Conservation (phyloP, 1,140 invertebrate species). For the Neodiprion virginianus region DNA sequence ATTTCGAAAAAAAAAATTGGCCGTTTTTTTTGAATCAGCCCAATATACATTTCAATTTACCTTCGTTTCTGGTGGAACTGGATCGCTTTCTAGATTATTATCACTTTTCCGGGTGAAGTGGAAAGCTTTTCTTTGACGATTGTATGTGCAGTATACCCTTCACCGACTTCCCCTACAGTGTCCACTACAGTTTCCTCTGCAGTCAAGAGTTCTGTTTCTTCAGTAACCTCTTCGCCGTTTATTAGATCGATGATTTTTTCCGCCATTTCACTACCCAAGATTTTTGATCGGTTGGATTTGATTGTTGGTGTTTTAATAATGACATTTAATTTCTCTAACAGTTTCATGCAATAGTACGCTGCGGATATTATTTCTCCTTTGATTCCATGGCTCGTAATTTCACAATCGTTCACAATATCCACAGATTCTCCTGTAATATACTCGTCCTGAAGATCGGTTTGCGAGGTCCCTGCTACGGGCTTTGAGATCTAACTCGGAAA, state of each 20-base stretch:
- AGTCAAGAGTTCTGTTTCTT: not conserved
- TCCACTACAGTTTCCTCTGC: not conserved
- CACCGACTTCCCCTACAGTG: not conserved
- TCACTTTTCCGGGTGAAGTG: not conserved
- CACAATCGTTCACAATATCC: not conserved
- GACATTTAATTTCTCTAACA: slow-evolving; percentile 1
- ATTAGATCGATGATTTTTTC: not conserved
- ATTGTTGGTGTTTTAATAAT: not conserved
- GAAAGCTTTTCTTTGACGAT: not conserved
- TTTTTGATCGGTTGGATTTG: not conserved
- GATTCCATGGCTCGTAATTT: not conserved
- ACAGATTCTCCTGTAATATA: not conserved
- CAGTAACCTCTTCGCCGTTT: not conserved
- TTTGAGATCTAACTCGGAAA: not conserved
- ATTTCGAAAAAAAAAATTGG: too few relatives aligned
- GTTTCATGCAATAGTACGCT: not conserved
- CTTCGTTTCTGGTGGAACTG: not conserved
- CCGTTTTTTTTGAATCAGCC: too few relatives aligned
- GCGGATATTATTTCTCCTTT: not conserved
- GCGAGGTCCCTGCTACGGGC: not conserved
- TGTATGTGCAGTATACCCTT: not conserved
- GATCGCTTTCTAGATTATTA: not conserved
- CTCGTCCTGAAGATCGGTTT: not conserved
- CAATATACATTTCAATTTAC: not conserved
- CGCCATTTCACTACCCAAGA: not conserved